These are phyloP conservation scores for Geococcyx californianus DNA, from an alignment of 2,113 vertebrate genomes.

Conservation along the genomic window DNA sequence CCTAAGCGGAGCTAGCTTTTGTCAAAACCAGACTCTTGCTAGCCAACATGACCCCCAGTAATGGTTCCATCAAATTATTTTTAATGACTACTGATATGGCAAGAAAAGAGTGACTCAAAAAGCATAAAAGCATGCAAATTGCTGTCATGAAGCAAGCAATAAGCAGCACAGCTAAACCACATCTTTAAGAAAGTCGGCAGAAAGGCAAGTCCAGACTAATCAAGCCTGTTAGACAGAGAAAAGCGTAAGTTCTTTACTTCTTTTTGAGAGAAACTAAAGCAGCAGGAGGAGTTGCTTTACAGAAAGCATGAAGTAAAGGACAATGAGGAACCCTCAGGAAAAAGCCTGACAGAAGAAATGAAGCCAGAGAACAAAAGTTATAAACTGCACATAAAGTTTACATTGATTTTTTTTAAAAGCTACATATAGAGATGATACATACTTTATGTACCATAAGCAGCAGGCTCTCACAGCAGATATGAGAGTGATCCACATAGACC, in stretches of 20 bases:
- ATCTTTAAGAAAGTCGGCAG: background rate
- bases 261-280: background rate
- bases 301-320: background rate
- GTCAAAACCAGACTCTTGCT: background rate
- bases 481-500: background rate
- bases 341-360: background rate
- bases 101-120: background rate
- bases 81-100: background rate
- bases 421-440: background rate
- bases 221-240: slow-evolving; percentile 16
- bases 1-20: background rate
- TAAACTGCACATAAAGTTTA: slow-evolving; percentile 3
- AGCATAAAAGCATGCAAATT: background rate
- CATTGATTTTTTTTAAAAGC: slow-evolving; percentile 3
- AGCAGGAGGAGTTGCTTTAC: slow-evolving; percentile 23
- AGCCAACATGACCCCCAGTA: background rate
- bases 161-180: background rate
- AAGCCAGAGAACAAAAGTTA: slow-evolving; percentile 25
- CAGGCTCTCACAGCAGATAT: background rate
- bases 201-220: slow-evolving; percentile 43
- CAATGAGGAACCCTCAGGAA: background rate
- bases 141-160: background rate
- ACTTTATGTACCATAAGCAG: background rate
- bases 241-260: background rate
- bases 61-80: background rate